These are phyloP conservation scores for Sminthurinus signatus DNA, from an alignment of 1,140 invertebrate genomes.

Conservation along the genomic window DNA sequence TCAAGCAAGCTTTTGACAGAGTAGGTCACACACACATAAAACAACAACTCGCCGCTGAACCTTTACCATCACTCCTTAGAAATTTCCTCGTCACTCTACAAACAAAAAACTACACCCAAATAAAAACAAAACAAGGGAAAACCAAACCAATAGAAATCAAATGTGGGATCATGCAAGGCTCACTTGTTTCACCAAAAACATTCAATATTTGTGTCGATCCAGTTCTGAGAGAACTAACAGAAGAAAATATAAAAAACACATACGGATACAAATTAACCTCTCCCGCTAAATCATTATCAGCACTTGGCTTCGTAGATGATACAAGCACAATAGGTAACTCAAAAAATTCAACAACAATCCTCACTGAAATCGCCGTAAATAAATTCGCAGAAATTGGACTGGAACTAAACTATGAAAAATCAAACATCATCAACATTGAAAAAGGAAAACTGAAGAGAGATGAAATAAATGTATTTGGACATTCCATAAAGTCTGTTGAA, in stretches of 20 bases:
- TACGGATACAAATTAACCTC: neutral
- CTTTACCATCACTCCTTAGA: neutral
- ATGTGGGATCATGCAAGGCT: neutral
- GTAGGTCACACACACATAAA: neutral
- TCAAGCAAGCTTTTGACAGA: neutral
- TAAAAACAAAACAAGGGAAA: neutral
- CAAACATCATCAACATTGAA: neutral
- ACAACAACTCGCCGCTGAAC: neutral
- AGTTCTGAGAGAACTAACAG: neutral
- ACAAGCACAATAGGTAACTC: neutral
- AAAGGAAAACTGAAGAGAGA: neutral
- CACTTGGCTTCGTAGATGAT: constrained; percentile 5
- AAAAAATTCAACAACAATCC: neutral
- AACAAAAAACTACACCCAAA: neutral
- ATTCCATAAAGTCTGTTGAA: neutral
- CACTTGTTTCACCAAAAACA: neutral
- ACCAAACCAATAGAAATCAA: neutral
- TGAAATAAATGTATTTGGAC: neutral
- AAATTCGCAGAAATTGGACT: neutral
- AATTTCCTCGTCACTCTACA: neutral
- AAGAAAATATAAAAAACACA: neutral
- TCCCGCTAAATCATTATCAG: no score
- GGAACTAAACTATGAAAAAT: neutral
- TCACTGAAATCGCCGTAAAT: neutral
- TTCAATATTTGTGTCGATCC: neutral